Evolutionary conservation across 2,113 vertebrate genomes (phyloP), one percentile per base, ranked within the genome.

Genomic region (Brachyhypopomus occidentalis): DNA sequence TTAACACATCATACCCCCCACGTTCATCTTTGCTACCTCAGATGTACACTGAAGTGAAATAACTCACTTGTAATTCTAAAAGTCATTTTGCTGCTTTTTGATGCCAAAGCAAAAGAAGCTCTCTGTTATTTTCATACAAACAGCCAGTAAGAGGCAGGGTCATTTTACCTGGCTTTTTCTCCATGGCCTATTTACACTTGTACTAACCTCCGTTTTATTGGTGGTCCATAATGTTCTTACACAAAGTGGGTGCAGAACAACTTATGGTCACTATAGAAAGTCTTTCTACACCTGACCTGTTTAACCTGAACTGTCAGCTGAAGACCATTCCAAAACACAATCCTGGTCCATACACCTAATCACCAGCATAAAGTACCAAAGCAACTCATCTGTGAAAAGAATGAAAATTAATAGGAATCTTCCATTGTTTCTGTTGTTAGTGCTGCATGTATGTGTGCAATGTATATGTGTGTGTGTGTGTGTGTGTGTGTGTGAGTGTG

Each of bases 231-330:
- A 20, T 56, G 79, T 64, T 80, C 48, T 69, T 75, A 78, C 48
- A 67, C 69, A 73, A 72, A 74, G 23, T 62, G 41, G 67, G 22
- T 78, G 45, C 55, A 48, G 11, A 66, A 58, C 17, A 27, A 36
- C 62, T 41, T 41, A 52, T 52, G 9, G 9, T 12, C 9, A 52
- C 1, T 52, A 52, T 14, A 14, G 9, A 63, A 17, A n/a, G 27
- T 16, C 4, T 59, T 77, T 82, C 41, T 55, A 59, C 19, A 25
- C 36, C n/a, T 77, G 74, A 82, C 80, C 75, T 64, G 45, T 19
- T 77, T 82, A 72, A 75, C 34, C 23, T 34, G 11, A 74, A 58
- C 71, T 17, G 2, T 52, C 5, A 41, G 41, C 41, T 9, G 5
- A 41, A 41, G 41, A 9, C 41, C 41, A 4, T 41, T 41, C 41